Percentiles rank a stretch among this genome's conserved stretches.
Conservation (phyloP, 2,113 vertebrate species). For the Corythornis madagascariensis region DNA sequence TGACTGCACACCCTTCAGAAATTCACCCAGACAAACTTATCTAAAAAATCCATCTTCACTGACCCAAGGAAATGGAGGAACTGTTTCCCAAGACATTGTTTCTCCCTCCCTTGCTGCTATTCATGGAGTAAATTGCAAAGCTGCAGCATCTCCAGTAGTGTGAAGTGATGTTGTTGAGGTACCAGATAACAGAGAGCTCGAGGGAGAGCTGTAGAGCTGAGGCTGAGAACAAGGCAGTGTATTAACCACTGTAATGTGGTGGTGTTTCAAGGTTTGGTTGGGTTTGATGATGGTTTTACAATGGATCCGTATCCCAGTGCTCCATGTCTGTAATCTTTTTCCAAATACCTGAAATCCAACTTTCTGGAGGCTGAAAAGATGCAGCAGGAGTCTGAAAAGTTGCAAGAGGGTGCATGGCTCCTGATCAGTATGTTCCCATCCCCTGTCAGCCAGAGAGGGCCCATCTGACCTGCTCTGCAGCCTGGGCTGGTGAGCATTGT, state of each 20-base stretch:
- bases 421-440: background rate
- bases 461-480: background rate
- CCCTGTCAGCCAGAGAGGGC: background rate
- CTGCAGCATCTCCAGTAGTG: background rate
- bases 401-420: background rate
- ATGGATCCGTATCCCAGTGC: background rate
- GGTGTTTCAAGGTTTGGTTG: background rate
- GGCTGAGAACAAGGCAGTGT: background rate
- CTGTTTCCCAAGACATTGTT: background rate
- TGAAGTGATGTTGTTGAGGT: background rate
- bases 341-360: background rate
- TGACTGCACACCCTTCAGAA: background rate
- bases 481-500: background rate
- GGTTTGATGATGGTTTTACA: background rate
- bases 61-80: background rate
- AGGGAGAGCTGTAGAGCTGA: background rate
- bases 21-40: background rate
- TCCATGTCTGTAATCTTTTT: background rate
- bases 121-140: background rate
- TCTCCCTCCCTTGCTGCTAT: background rate
- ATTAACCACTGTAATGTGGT: background rate
- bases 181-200: background rate
- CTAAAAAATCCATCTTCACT: background rate
- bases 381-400: background rate
- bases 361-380: background rate